Percentiles rank a stretch among this genome's conserved stretches.
phyloP scores from a whole-genome alignment of 2,797 vertebrate genomes.

The Sarcoramphus papa region DNA sequence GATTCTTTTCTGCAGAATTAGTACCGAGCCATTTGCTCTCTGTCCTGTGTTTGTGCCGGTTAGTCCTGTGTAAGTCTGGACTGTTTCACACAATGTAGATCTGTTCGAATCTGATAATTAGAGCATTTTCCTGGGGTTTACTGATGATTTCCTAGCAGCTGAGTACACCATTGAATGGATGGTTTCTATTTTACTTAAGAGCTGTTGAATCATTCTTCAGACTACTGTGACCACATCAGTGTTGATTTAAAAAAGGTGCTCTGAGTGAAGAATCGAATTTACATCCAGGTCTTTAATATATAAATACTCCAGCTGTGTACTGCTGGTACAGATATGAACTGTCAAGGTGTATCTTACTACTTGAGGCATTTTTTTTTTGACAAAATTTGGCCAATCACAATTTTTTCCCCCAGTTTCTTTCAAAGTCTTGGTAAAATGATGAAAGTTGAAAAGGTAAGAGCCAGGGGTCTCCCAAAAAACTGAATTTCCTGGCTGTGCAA shows the following conservation, averaged over 20 bases:
- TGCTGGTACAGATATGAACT: neutral
- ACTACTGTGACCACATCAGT: neutral
- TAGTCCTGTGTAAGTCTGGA: neutral
- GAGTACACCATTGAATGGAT: neutral
- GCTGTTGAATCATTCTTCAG: neutral
- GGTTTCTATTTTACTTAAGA: neutral
- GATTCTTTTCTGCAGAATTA: neutral
- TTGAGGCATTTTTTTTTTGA: neutral
- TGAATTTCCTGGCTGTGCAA: neutral
- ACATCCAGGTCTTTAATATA: neutral
- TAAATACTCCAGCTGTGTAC: neutral
- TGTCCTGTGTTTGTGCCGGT: neutral
- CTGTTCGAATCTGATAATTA: neutral
- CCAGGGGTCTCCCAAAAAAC: fast-evolving
- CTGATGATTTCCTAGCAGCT: neutral
- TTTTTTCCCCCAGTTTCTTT: neutral
- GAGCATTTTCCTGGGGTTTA: neutral
- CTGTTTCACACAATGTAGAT: neutral
- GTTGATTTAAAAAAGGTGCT: neutral
- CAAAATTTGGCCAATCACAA: neutral
- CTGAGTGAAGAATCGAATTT: neutral
- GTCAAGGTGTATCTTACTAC: neutral
- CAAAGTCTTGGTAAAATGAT: neutral
- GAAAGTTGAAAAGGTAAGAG: neutral
- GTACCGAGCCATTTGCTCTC: neutral